Evolutionary conservation across 30 jellyfish, hydroid and myxozoan species (phyloP).

Genomic region (Aurelia aurita): DNA sequence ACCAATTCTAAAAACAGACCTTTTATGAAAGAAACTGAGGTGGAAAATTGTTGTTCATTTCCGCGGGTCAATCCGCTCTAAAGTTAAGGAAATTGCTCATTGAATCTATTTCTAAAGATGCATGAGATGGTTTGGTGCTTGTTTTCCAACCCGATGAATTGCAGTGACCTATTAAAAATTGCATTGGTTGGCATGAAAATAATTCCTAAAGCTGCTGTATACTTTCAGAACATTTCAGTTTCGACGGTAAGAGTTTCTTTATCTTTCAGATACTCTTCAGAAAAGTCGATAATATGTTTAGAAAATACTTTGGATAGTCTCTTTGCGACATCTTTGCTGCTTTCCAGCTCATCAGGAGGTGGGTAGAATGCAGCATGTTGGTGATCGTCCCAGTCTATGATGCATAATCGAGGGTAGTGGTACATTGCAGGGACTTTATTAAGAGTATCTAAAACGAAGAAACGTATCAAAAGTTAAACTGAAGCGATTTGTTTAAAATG

Average conservation of each 20-base stretch:
- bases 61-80: too few relatives aligned
- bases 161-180: not conserved
- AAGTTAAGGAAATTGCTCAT: too few relatives aligned
- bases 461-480: not conserved
- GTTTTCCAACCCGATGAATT: not conserved
- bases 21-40: too few relatives aligned
- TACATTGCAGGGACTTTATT: constrained; percentile 60
- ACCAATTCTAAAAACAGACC: too few relatives aligned
- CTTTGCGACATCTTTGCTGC: constrained; percentile 6
- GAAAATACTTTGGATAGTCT: constrained; percentile 23
- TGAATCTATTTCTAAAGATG: too few relatives aligned
- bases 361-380: constrained; percentile 89
- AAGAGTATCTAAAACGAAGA: not conserved
- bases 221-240: constrained; percentile 52
- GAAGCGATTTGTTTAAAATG: too few relatives aligned
- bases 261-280: constrained; percentile 11
- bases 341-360: constrained; percentile 48
- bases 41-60: too few relatives aligned
- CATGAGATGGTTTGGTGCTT: too few relatives aligned
- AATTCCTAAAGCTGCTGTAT: not conserved
- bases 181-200: not conserved
- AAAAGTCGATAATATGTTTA: constrained; percentile 21
- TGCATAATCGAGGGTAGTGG: constrained; percentile 85
- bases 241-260: constrained; percentile 16
- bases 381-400: constrained; percentile 75